Base-by-base conservation (phyloP, 2,888 invertebrate species). In the Sinelater perroti region DNA sequence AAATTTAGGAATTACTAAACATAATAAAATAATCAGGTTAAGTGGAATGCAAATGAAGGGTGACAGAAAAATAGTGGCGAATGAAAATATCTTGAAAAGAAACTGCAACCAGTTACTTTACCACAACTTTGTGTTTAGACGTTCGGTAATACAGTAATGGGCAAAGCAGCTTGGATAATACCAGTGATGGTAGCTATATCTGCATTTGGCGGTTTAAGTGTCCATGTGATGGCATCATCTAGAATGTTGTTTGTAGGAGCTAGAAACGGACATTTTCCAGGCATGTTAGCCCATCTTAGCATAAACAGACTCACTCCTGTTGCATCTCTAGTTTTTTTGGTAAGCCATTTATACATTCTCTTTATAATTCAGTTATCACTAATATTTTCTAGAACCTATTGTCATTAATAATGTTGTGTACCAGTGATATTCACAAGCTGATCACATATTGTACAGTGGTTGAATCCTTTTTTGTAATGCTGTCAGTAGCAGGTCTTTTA, bases 201-300 rank as follows among this genome's bases (percentile, higher is more conserved):
- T 0, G 91, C 95, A 1, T 87, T 96, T 72, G 97, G 97, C 55
- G 95, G 96, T 1, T 82, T 97, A 2, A 93, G 95, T 59, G 95
- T 97, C 49, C 95, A 95, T 72, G 93, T 97, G 44, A 95, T 97
- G 91, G 91, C 97, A 13, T 94, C 95, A 5, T 95, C 96, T 1
- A 86, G 93, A 62, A 90, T 94, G 88, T 89, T 93, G 70, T 94
- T 93, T 76, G 93, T 93, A 6, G 93, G 93, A n/a, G 93, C 94
- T 0, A 83, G 94, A 59, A 91, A 92, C 70, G 93, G 93, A 0
- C 93, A 94, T 72, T 92, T 94, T 82, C 94, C 94, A 0, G 84
- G 87, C 2, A 79, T 91, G 69, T 78, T 94, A 20, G 89, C 91
- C 0, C 88, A 93, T 68, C 89, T 94, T 64, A 91, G 89, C 75